These are phyloP conservation scores for Lochmaea crataegi DNA, from an alignment of 2,888 invertebrate species.

Conservation along the genomic window DNA sequence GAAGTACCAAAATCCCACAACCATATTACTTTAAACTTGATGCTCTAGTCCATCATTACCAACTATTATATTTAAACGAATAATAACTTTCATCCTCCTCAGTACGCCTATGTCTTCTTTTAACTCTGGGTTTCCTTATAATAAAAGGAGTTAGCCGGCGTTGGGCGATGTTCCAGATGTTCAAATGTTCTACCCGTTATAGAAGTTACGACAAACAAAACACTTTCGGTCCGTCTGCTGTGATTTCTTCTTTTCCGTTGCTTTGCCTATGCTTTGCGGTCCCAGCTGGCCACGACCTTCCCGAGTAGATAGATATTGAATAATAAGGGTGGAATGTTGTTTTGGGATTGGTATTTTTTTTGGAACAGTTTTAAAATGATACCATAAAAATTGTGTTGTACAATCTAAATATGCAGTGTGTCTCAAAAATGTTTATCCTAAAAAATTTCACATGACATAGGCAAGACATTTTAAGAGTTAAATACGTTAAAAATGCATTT, in stretches of 20 bases:
- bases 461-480: too few species aligned
- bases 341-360: neutral
- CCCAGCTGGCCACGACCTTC: constrained; percentile 41
- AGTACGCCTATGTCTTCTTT: constrained; percentile 31
- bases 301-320: neutral
- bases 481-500: too few species aligned
- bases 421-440: too few species aligned
- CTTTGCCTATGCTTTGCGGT: constrained; percentile 36
- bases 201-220: constrained; percentile 33
- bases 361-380: neutral
- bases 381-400: too few species aligned
- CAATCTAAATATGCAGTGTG: too few species aligned
- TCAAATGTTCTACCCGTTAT: constrained; percentile 48
- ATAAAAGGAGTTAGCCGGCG: constrained; percentile 41
- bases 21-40: too few species aligned
- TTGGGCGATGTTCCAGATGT: constrained; percentile 35
- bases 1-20: too few species aligned
- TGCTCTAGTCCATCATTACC: too few species aligned
- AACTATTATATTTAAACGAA: too few species aligned
- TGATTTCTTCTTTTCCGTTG: constrained; percentile 47
- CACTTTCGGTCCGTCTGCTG: constrained; percentile 39
- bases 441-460: too few species aligned
- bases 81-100: neutral
- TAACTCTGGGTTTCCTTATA: constrained; percentile 47
- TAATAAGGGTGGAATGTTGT: constrained; percentile 5